Evolutionary conservation across 2,797 vertebrate species (phyloP), one percentile per base, ranked within the genome.

Genomic region (Podarcis siculus): DNA sequence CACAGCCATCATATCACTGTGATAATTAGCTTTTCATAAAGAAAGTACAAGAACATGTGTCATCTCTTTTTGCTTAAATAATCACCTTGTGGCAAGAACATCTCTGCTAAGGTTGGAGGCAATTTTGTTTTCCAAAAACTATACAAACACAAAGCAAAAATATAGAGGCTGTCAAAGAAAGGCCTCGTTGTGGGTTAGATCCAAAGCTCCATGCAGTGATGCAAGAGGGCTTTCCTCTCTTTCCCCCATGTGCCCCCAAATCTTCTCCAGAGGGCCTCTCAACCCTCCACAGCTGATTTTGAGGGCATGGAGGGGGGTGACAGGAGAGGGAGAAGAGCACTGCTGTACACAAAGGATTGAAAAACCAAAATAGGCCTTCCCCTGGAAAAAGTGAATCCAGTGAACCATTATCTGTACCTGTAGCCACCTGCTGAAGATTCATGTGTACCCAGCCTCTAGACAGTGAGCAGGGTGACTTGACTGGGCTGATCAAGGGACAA

Each of bases 21-120:
- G 58, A 80, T 80, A 77, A 85, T 85, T 64, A 77, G 42, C 39
- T 55, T 86, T 71, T 12, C 32, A 64, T 49, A 55, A 86, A 55
- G 55, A 81, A 37, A 64, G 32, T 37, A 13, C 25, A 25, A 27
- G 3, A 32, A 25, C 55, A 35, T 27, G 21, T 25, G 32, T 37
- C 9, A 72, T 71, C 12, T 66, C 39, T 69, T n/a, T 79, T 86
- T 1, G n/a, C 85, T 27, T 49, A 69, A 79, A 79, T 61, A 85
- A 77, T 75, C 25, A 77, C 23, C 39, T 49, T 49, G 49, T 49
- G 49, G 49, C 1, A 49, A 49, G 58, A 66, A 69, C 12, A 32
- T 9, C n/a, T 79, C 37, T 69, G n/a, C 76, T 69, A 49, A 5
- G 9, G 12, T 21, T 67, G 39, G 10, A 32, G 8, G 19, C 3